Conservation (phyloP, 2,888 invertebrate genomes). For the Stenchaetothrips biformis region DNA sequence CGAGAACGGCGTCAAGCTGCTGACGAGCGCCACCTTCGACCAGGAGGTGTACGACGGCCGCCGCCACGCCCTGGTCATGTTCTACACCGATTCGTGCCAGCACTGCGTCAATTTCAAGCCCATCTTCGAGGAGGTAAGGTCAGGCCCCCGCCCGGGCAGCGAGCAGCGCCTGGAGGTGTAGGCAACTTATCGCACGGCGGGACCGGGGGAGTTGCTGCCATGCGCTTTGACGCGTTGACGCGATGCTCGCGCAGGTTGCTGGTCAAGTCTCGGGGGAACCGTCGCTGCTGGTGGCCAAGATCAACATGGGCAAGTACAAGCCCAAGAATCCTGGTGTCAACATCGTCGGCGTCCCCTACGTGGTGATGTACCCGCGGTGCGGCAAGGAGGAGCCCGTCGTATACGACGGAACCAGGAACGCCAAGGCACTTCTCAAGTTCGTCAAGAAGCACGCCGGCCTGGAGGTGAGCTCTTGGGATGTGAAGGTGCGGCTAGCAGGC, state of each 20-base stretch:
- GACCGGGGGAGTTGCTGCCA: neutral
- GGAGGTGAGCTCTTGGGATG: neutral
- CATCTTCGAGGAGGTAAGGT: neutral
- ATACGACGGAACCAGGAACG: neutral
- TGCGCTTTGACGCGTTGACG: neutral
- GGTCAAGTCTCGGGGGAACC: neutral
- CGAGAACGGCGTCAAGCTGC: neutral
- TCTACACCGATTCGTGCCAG: neutral
- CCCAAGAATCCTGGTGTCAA: neutral
- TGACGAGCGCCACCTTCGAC: neutral
- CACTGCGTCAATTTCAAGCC: neutral
- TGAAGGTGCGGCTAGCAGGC: neutral
- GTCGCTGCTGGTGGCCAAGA: neutral
- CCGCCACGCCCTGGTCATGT: neutral
- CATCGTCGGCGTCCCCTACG: neutral
- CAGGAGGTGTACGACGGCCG: neutral
- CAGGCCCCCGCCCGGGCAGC: too few species aligned
- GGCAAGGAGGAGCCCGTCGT: neutral
- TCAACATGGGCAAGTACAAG: neutral
- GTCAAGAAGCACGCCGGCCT: neutral
- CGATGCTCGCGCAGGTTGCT: neutral
- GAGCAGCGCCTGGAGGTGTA: neutral
- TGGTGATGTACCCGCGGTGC: neutral
- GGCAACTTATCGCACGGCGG: neutral
- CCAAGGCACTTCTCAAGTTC: neutral